These are phyloP conservation scores for Neodiprion virginianus DNA, from an alignment of 1,140 invertebrate species.

Conservation along the genomic window DNA sequence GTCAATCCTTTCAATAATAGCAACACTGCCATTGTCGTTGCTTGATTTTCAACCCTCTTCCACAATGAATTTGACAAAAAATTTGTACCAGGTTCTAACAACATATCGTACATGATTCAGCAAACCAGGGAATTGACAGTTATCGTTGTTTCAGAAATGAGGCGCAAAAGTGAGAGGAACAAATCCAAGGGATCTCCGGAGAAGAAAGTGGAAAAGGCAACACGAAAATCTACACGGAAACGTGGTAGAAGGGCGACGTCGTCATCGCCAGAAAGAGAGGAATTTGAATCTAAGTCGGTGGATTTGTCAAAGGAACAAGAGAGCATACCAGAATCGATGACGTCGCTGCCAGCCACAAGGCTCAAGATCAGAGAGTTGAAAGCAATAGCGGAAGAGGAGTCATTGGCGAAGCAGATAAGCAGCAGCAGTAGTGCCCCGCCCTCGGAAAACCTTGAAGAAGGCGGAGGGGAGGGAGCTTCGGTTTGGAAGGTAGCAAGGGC, in stretches of 20 bases:
- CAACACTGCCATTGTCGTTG: too few species aligned
- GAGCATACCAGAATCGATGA: not conserved
- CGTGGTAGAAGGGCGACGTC: constrained; percentile 49
- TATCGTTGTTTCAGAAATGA: constrained; percentile 45
- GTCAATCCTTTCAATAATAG: too few species aligned
- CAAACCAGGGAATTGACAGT: too few species aligned
- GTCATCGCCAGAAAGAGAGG: constrained; percentile 50
- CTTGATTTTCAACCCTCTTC: too few species aligned
- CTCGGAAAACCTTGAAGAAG: constrained; percentile 23
- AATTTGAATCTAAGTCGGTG: constrained; percentile 12
- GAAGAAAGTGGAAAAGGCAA: constrained; percentile 55
- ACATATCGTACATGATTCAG: too few species aligned
- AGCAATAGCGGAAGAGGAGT: constrained; percentile 16
- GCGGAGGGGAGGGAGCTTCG: constrained; percentile 42
- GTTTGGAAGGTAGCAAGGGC: constrained; percentile 65
- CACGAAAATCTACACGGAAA: constrained; percentile 53
- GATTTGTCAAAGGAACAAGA: not conserved
- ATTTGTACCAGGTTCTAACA: too few species aligned
- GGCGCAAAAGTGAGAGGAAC: constrained; percentile 60
- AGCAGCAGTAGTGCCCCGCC: constrained; percentile 23
- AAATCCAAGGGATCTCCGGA: constrained; percentile 58
- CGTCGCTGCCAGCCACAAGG: not conserved
- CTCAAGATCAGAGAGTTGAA: constrained; percentile 28
- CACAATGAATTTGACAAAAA: too few species aligned
- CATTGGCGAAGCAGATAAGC: constrained; percentile 32